Conservation (phyloP, 1,140 invertebrate genomes). For the Drosophila sulfurigaster region DNA sequence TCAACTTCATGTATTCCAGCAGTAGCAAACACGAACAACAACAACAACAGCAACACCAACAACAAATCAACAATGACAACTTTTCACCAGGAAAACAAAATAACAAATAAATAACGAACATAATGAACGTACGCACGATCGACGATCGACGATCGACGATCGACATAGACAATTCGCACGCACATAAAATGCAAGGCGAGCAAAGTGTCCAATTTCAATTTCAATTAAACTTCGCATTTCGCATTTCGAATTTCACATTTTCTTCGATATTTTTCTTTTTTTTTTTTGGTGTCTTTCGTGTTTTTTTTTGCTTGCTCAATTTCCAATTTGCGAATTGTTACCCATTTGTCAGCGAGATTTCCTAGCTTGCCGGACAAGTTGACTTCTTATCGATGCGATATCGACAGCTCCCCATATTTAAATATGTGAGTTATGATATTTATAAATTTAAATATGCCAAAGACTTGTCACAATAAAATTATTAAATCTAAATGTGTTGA, state of each 20-base stretch:
- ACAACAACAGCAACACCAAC: conserved; percentile 17
- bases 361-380: conserved; percentile 1
- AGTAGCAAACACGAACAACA: conserved; percentile 23
- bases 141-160: not conserved
- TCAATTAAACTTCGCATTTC: conserved; percentile 36
- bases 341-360: conserved; percentile 20
- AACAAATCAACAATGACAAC: conserved; percentile 54
- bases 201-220: conserved; percentile 40
- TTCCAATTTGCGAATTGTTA: conserved; percentile 3
- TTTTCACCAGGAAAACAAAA: conserved; percentile 75
- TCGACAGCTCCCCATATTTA: conserved; percentile 1
- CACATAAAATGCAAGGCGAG: conserved; percentile 29
- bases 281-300: not conserved
- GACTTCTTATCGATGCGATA: conserved; percentile 12
- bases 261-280: not conserved
- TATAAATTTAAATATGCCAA: not conserved
- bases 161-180: conserved; percentile 14
- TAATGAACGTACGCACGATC: not conserved
- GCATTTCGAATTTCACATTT: conserved; percentile 25
- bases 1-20: not conserved
- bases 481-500: too few relatives aligned
- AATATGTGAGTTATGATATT: conserved; percentile 7
- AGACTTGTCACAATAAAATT: not conserved
- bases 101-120: conserved; percentile 13
- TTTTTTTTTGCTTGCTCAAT: not conserved